Conservation (phyloP, 2,888 invertebrate genomes). For the Prosopocoilus inquinatus region DNA sequence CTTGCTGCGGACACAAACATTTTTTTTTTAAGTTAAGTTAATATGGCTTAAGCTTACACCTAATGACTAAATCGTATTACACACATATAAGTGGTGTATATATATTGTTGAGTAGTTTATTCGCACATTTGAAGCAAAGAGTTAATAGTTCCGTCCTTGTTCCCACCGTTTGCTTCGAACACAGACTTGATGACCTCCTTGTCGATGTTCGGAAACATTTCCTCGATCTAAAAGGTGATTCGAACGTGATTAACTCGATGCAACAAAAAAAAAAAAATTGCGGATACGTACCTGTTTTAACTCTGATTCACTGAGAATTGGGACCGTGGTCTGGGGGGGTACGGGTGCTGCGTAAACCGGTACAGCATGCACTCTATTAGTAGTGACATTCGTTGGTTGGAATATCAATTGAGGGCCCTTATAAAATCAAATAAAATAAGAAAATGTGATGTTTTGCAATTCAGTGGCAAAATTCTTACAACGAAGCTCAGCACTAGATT, state of each 20-base stretch:
- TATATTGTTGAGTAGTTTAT: conserved; percentile 44
- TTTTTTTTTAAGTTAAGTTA: conserved; percentile 5
- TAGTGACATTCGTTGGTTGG: conserved; percentile 15
- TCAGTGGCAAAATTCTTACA: conserved; percentile 50
- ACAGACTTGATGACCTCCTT: conserved; percentile 90
- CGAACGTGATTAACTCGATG: conserved; percentile 8
- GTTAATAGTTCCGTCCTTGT: conserved; percentile 89
- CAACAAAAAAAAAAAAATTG: conserved; percentile 6
- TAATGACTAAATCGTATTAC: conserved; percentile 7
- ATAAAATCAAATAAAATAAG: too few relatives aligned
- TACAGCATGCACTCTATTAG: conserved; percentile 43
- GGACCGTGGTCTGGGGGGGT: conserved; percentile 28
- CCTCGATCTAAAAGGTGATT: conserved; percentile 74
- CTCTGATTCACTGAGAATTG: conserved; percentile 58
- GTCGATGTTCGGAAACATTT: conserved; percentile 96
- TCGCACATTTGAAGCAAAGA: conserved; percentile 85
- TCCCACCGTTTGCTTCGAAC: conserved; percentile 82
- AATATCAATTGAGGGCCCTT: background rate
- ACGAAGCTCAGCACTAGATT: conserved; percentile 84
- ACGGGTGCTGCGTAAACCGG: conserved; percentile 49
- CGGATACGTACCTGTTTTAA: conserved; percentile 60
- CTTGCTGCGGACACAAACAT: too few relatives aligned
- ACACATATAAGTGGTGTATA: conserved; percentile 8
- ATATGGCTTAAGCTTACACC: conserved; percentile 13
- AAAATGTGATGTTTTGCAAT: too few relatives aligned